Conservation (phyloP, 2,113 vertebrate species). For the Pedionomus torquatus region DNA sequence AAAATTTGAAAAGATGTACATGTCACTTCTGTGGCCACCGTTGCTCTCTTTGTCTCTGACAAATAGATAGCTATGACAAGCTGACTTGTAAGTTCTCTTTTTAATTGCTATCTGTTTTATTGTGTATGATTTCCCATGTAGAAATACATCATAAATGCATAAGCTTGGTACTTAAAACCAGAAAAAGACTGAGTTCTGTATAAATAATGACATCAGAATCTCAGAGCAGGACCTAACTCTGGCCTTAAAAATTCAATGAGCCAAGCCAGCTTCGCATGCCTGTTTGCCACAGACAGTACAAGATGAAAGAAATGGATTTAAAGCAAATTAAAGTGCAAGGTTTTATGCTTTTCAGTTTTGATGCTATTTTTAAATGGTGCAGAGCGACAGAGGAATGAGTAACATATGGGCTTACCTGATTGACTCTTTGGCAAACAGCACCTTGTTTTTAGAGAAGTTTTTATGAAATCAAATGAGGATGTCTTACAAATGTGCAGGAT, state of each 20-base stretch:
- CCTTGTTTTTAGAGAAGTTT: not conserved
- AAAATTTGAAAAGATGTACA: not conserved
- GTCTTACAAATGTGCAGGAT: not conserved
- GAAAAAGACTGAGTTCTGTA: not conserved
- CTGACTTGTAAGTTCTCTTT: not conserved
- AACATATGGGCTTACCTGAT: conserved; percentile 9
- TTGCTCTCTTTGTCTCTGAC: not conserved
- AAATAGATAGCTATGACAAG: not conserved
- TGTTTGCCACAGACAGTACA: not conserved
- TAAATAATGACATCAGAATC: not conserved
- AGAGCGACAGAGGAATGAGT: conserved; percentile 27
- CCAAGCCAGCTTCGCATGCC: not conserved
- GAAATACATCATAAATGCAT: not conserved
- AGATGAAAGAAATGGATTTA: conserved; percentile 28
- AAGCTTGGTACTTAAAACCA: not conserved
- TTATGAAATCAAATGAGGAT: not conserved
- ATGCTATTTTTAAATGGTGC: conserved; percentile 35
- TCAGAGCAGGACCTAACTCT: not conserved
- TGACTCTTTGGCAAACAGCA: not conserved
- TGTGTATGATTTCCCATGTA: not conserved
- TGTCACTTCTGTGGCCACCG: rapidly evolving
- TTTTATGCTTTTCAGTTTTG: conserved; percentile 36
- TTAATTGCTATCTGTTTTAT: not conserved
- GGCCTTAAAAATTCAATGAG: conserved; percentile 2
- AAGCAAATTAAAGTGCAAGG: not conserved